Conservation (phyloP, 1,140 invertebrate species). For the Physella acuta region DNA sequence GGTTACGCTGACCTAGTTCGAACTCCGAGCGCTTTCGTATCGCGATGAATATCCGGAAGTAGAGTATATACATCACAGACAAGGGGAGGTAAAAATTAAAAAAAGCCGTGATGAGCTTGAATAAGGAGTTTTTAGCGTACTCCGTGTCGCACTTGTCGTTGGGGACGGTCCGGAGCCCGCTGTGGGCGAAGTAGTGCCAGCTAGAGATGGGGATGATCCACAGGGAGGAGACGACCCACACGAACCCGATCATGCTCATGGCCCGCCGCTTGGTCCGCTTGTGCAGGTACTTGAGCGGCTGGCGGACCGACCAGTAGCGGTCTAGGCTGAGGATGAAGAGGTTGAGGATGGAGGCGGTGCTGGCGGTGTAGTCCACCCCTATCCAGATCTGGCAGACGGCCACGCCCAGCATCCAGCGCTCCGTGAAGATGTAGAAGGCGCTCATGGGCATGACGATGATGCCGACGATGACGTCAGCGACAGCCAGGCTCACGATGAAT, state of each 20-base stretch:
- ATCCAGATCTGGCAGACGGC: conserved; percentile 63
- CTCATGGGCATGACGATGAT: conserved; percentile 68
- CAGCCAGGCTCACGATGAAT: conserved; percentile 69
- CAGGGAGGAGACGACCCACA: conserved; percentile 63
- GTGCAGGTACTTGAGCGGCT: conserved; percentile 66
- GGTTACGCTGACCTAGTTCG: conserved; percentile 53
- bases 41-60: conserved; percentile 64
- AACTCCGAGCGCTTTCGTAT: conserved; percentile 62
- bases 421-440: conserved; percentile 67
- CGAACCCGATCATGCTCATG: conserved; percentile 61
- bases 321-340: conserved; percentile 63
- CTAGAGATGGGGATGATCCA: conserved; percentile 64
- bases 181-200: conserved; percentile 62
- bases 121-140: conserved; percentile 63
- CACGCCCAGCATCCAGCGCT: conserved; percentile 66
- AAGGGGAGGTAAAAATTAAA: conserved; percentile 67
- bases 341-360: conserved; percentile 70
- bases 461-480: conserved; percentile 70
- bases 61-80: conserved; percentile 64
- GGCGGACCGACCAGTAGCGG: conserved; percentile 65
- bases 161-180: conserved; percentile 51
- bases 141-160: conserved; percentile 64
- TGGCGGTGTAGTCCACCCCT: conserved; percentile 67
- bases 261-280: conserved; percentile 67
- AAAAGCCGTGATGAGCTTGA: conserved; percentile 64